Evolutionary conservation across 2,888 invertebrate genomes (phyloP).

Genomic region (Vandiemenella viatica): DNA sequence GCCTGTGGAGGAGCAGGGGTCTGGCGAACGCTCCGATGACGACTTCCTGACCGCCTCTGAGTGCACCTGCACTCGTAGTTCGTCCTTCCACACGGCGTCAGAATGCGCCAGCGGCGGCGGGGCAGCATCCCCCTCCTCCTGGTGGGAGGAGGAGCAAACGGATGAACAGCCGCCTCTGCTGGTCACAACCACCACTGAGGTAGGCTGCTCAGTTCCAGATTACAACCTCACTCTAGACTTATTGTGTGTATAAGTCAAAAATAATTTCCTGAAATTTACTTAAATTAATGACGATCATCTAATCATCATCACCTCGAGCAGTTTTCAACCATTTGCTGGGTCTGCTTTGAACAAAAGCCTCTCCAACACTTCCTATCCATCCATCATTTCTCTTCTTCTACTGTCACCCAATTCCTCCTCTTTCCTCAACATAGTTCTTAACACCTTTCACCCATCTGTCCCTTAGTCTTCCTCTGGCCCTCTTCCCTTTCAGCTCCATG

Average conservation of each 20-base stretch:
- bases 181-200: constrained; percentile 12
- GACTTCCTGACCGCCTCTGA: constrained; percentile 54
- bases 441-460: no score
- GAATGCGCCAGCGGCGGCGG: no score
- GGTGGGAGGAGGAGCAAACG: constrained; percentile 35
- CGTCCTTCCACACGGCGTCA: constrained; percentile 52
- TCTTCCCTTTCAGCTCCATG: no score
- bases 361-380: no score
- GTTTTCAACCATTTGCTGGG: no score
- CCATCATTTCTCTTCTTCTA: no score
- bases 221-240: neutral
- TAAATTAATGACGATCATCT: neutral
- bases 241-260: neutral
- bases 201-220: neutral
- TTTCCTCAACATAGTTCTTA: no score
- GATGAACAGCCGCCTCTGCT: constrained; percentile 19
- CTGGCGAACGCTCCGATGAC: constrained; percentile 33
- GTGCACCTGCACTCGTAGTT: constrained; percentile 45
- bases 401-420: no score
- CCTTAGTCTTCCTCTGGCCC: no score
- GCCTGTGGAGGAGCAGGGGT: neutral
- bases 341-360: no score
- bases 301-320: no score
- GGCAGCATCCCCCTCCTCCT: constrained; percentile 37
- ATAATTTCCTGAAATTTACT: neutral